A percentile compares a stretch with the other conserved stretches of the same genome.
These are phyloP conservation scores for Troides aeacus DNA, from an alignment of 2,888 invertebrate species.

Conservation along the genomic window DNA sequence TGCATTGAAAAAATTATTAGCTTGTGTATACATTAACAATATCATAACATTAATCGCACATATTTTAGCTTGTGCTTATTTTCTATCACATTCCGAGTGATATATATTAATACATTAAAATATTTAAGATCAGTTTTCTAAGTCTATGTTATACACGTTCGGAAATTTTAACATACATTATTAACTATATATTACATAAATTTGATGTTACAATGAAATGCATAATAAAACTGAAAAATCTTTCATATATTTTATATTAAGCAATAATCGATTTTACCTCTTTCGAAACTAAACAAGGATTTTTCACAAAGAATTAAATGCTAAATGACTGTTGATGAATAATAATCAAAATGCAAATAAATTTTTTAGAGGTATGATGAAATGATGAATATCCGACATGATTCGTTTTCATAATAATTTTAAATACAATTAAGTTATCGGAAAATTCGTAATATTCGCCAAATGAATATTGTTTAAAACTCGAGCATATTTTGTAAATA, in stretches of 20 bases:
- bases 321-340: neutral
- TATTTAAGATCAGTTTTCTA: neutral
- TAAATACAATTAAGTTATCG: neutral
- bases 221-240: neutral
- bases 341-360: neutral
- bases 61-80: neutral
- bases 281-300: too few relatives aligned
- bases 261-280: too few relatives aligned
- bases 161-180: neutral
- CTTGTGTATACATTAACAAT: neutral
- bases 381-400: neutral
- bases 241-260: too few relatives aligned
- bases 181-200: neutral
- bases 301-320: neutral
- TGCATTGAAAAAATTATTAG: neutral
- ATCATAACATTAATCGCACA: neutral
- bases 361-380: neutral
- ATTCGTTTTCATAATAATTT: neutral
- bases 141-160: neutral
- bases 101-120: constrained; percentile 11
- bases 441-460: neutral
- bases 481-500: neutral
- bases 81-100: constrained; percentile 1
- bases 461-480: neutral
- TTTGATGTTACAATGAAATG: neutral